Conservation (phyloP, 1,140 invertebrate genomes). For the Heliconius melpomene region DNA sequence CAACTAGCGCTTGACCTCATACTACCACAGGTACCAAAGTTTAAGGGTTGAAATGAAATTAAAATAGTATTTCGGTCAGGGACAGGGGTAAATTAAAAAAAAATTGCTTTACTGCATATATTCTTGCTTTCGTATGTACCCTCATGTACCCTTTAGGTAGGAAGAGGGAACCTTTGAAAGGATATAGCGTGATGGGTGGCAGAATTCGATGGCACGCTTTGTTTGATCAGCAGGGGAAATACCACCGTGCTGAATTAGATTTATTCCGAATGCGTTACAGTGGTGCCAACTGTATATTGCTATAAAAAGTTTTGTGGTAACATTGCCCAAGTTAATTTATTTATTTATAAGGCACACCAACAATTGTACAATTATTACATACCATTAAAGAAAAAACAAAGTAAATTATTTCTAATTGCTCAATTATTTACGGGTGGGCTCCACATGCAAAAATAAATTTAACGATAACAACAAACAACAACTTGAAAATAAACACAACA, state of each 20-base stretch:
- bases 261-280: background rate
- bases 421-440: no score
- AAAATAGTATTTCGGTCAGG: conserved; percentile 20
- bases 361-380: no score
- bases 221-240: background rate
- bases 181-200: background rate
- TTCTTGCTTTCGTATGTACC: background rate
- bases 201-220: background rate
- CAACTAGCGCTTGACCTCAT: conserved; percentile 18
- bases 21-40: background rate
- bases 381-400: no score
- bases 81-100: background rate
- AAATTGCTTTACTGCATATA: background rate
- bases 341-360: no score
- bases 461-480: no score
- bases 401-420: no score
- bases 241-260: background rate
- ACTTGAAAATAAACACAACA: no score
- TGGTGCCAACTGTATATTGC: background rate
- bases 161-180: background rate
- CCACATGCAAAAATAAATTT: no score
- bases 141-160: no score
- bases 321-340: background rate
- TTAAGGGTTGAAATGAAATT: conserved; percentile 18
- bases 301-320: background rate